Evolutionary conservation across 2,888 invertebrate genomes (phyloP), one percentile per base, ranked within the genome.

Genomic region (Plagodis pulveraria): DNA sequence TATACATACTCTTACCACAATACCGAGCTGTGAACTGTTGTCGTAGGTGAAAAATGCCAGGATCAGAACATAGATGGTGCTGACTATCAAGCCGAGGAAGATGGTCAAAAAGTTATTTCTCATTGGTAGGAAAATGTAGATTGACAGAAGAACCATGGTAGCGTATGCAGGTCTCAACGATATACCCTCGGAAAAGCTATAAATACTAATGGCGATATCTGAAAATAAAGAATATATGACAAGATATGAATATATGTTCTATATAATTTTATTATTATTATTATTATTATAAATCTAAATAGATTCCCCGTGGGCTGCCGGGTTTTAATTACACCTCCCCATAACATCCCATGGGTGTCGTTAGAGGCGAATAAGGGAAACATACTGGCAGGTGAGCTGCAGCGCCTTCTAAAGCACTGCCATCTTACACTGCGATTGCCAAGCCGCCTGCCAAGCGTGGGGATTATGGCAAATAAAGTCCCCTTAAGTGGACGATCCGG

Each of bases 101-200:
- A 96, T 93, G 0, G 96, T 95, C 63, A 96, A 91, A 63, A 94
- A 93, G 77, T 96, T 95, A 76, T 96, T 95, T 32, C 96, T 94
- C 75, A 98, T 93, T 0, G 97, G 97, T 68, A 98, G 93, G 84
- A 98, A 97, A 66, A 97, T 95, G 83, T 98, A 97, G 64, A 96
- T 95, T 0, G 96, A 95, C 51, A 98, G 93, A 1, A 98, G 91
- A 0, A 96, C 94, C 81, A 96, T 95, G 0, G 95, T 95, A 1
- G 95, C 93, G 76, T 96, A 96, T 0, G 96, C 95, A 12, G 96
- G 96, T 55, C 96, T 93, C 0, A 95, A 82, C 4, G 87, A 77
- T 47, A 93, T 87, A 36, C 93, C 93, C 65, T 89, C 88, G 10
- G 88, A 83, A 0, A 92, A 90, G 72, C 96, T 95, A 79, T 94